Base-by-base conservation (phyloP, 2,113 vertebrate genomes). In the Condylura cristata region DNA sequence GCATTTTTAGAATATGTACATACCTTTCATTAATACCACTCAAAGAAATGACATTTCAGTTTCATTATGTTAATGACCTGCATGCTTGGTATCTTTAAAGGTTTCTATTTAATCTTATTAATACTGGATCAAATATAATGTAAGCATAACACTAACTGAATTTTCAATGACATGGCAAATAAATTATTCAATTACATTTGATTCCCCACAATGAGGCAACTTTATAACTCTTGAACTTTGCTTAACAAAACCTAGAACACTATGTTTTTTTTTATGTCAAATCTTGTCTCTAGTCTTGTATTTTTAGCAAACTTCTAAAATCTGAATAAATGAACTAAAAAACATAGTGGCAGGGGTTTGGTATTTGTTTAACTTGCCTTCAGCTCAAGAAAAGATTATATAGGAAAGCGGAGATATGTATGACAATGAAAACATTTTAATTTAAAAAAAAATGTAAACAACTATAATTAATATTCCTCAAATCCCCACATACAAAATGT, bases 391-490 rank as follows among this genome's bases (percentile, higher is more conserved):
- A 82, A 39, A 87, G 22, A 65, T 92, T 79, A 65, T 17, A 89
- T 5, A 96, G 26, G 20, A 5, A 93, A 83, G 66, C 82, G 24
- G 79, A 63, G 56, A 60, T 9, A 46, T 10, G 11, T 28, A 90
- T 74, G 41, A 70, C 32, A 72, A 14, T 32, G 37, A 92, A 22
- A 76, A 4, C 8, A 89, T 46, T 81, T 92, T 3, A 22, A 32
- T 71, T 46, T 41, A 68, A 75, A 68, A 68, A 58, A 0, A 22
- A 92, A 95, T 32, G 30, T 91, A 60, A 93, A 56, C 94, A 22
- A 95, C 60, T 96, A 72, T 28, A 97, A 87, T 34, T 76, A 96
- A 94, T 74, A 96, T 88, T 91, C 88, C 65, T 92, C 44, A 90
- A 80, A 89, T 82, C 4, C 58, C 78, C 37, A 78, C 44, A 46